A percentile compares a stretch with the other conserved stretches of the same genome.
Conservation (phyloP, 2,888 invertebrate genomes). For the Rutpela maculata region DNA sequence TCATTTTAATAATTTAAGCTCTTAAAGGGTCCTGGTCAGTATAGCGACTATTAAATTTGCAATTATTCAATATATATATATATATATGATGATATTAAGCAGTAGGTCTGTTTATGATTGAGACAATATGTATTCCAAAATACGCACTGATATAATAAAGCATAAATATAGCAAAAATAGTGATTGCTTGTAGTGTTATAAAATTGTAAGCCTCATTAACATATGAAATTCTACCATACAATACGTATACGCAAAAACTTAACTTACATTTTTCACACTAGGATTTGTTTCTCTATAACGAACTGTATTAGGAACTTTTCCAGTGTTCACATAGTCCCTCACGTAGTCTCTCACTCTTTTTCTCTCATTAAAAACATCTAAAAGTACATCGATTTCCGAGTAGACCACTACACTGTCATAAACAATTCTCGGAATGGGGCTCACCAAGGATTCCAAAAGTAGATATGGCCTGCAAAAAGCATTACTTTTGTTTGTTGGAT, state of each 20-base stretch:
- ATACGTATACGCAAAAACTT: neutral
- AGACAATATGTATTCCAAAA: no score
- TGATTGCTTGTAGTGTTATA: no score
- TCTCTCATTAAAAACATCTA: conserved; percentile 78
- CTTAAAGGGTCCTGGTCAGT: no score
- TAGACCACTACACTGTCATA: conserved; percentile 87
- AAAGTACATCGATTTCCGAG: conserved; percentile 77
- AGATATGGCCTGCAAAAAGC: conserved; percentile 77
- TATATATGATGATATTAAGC: no score
- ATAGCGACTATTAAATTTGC: no score
- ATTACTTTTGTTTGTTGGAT: neutral
- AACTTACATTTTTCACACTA: conserved; percentile 80
- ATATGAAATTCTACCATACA: neutral
- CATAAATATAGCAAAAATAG: no score
- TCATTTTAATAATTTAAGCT: no score
- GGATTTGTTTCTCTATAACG: conserved; percentile 82
- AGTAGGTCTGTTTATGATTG: no score
- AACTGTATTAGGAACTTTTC: conserved; percentile 70
- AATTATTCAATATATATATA: no score
- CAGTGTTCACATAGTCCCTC: conserved; percentile 74
- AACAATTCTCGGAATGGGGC: conserved; percentile 89
- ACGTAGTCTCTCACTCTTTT: conserved; percentile 74
- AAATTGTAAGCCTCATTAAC: no score
- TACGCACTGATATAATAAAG: no score
- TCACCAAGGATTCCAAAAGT: conserved; percentile 85